These are phyloP conservation scores for Amphibalanus amphitrite DNA, from an alignment of 1,140 invertebrate genomes.

Conservation along the genomic window DNA sequence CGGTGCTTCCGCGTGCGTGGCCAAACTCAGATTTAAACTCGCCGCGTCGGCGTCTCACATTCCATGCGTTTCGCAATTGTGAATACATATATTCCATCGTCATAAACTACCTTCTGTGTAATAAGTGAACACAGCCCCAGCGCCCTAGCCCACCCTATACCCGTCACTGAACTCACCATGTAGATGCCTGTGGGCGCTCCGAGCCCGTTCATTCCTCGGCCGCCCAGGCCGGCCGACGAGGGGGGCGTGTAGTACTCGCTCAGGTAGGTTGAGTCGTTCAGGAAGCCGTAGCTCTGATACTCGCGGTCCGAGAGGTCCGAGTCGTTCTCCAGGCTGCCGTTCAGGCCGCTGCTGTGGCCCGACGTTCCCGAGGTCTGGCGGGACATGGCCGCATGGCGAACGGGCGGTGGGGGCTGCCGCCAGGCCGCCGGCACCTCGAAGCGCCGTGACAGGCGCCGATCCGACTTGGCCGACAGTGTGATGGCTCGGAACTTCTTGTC, in stretches of 20 bases:
- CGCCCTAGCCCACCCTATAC: too few relatives aligned
- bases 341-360: neutral
- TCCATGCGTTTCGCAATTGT: too few relatives aligned
- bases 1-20: too few relatives aligned
- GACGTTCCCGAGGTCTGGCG: neutral
- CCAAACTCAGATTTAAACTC: too few relatives aligned
- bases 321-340: neutral
- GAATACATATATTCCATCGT: too few relatives aligned
- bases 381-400: neutral
- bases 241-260: neutral
- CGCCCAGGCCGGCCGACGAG: neutral
- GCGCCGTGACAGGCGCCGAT: conserved; percentile 49
- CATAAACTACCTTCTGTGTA: too few relatives aligned
- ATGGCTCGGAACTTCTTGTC: conserved; percentile 86
- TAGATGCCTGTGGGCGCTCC: too few relatives aligned
- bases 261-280: neutral
- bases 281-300: neutral
- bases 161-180: too few relatives aligned
- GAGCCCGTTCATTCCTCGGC: too few relatives aligned
- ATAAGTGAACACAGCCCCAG: too few relatives aligned
- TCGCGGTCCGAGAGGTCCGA: neutral
- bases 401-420: too few relatives aligned
- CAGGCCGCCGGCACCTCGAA: conserved; percentile 26
- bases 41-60: too few relatives aligned
- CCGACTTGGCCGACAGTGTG: conserved; percentile 75